Percentiles rank a stretch among this genome's conserved stretches.
Conservation (phyloP, 53 echinoderm and acorn worm species). For the Echinarachnius parma region DNA sequence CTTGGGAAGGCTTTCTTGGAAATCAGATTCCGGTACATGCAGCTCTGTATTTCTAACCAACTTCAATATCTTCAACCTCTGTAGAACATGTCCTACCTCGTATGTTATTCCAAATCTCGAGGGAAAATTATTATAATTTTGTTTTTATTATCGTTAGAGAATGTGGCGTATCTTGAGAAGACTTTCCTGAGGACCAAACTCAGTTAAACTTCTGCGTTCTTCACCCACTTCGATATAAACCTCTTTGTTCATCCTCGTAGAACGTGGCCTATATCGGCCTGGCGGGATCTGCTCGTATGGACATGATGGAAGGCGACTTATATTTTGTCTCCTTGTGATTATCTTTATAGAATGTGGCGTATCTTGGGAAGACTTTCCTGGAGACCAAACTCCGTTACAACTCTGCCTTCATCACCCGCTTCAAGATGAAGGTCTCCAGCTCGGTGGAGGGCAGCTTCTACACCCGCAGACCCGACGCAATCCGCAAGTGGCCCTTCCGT, state of each 20-base stretch:
- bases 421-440: constrained; percentile 49
- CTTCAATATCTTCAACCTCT: too few species aligned
- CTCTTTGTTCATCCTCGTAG: background rate
- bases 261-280: background rate
- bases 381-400: constrained; percentile 79
- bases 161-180: constrained; percentile 40
- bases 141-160: background rate
- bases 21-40: too few species aligned
- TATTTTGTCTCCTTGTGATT: background rate
- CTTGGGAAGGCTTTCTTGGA: too few species aligned
- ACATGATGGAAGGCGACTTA: background rate
- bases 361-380: constrained; percentile 48
- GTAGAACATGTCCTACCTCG: too few species aligned
- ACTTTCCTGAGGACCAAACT: constrained; percentile 77
- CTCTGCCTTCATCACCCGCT: constrained; percentile 76
- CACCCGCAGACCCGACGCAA: constrained; percentile 56
- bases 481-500: constrained; percentile 75
- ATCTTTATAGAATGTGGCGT: constrained; percentile 18
- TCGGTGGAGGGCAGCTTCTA: constrained; percentile 44
- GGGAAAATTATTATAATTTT: too few species aligned
- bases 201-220: constrained; percentile 68
- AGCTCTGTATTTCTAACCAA: too few species aligned
- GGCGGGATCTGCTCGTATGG: background rate
- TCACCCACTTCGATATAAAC: constrained; percentile 49
- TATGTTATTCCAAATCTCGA: too few species aligned